A percentile compares a stretch with the other conserved stretches of the same genome.
Conservation (phyloP, 2,113 vertebrate species). For the Bufo bufo region DNA sequence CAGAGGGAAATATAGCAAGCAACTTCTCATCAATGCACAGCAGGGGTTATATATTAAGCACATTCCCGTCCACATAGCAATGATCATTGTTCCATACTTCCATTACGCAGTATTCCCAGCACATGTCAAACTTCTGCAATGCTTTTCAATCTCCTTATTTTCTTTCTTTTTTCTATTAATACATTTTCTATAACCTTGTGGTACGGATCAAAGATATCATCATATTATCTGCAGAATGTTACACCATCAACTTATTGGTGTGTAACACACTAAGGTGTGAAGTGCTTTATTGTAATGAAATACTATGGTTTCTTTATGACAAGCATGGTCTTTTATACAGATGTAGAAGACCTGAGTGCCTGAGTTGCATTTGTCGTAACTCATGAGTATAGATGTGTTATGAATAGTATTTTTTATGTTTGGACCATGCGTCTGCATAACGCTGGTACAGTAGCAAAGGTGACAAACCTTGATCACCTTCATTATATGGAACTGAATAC, state of each 20-base stretch:
- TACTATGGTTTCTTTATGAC: background rate
- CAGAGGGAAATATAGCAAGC: constrained; percentile 14
- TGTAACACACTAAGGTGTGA: constrained; percentile 1
- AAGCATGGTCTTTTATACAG: background rate
- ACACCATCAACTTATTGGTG: background rate
- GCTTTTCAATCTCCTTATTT: background rate
- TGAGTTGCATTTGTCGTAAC: background rate
- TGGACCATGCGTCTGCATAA: background rate
- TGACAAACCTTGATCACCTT: too few relatives aligned
- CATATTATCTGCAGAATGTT: constrained; percentile 4
- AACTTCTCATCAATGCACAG: constrained; percentile 17
- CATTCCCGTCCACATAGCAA: background rate
- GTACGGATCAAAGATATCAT: background rate
- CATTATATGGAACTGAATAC: background rate
- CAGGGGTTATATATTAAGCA: constrained; percentile 16
- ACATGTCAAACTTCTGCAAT: constrained; percentile 16
- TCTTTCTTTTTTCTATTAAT: background rate
- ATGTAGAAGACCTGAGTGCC: background rate
- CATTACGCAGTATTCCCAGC: constrained; percentile 22
- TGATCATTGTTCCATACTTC: constrained; percentile 26
- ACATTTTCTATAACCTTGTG: background rate
- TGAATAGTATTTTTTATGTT: background rate
- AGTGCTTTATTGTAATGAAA: background rate
- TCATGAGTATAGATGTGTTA: background rate
- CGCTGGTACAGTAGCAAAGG: too few relatives aligned